Percentiles rank a stretch among this genome's conserved stretches.
phyloP scores from a whole-genome alignment of 2,888 invertebrate genomes.

The Amorpha juglandis region DNA sequence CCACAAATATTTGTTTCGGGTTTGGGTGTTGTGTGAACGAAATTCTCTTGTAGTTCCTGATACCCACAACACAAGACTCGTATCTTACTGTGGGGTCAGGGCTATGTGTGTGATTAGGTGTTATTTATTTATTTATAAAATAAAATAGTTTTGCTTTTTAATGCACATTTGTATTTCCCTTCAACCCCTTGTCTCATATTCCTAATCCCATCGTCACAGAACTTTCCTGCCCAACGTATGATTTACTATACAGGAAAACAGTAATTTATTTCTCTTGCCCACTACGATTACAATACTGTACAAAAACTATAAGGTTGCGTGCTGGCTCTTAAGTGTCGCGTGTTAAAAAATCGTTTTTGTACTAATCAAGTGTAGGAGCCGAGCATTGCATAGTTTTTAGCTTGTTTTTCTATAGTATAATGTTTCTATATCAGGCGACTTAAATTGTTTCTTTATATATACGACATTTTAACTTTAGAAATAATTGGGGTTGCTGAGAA shows the following conservation, averaged over 20 bases:
- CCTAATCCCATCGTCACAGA: too few relatives aligned
- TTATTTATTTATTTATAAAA: too few relatives aligned
- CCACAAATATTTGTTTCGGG: too few relatives aligned
- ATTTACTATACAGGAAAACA: conserved; percentile 4
- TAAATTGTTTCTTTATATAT: conserved; percentile 3
- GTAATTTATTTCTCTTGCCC: conserved; percentile 15
- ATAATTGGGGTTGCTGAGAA: background rate
- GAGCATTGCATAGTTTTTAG: conserved; percentile 25
- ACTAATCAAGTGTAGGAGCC: conserved; percentile 39
- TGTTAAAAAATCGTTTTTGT: conserved; percentile 42
- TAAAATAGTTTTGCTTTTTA: too few relatives aligned
- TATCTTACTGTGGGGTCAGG: too few relatives aligned
- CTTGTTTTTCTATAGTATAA: conserved; percentile 24
- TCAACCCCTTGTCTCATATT: too few relatives aligned
- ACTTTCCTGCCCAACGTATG: background rate
- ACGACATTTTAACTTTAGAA: background rate
- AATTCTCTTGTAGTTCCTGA: too few relatives aligned
- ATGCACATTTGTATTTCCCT: too few relatives aligned
- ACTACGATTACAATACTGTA: conserved; percentile 10
- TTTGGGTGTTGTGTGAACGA: too few relatives aligned
- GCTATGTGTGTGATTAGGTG: too few relatives aligned
- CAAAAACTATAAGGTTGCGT: conserved; percentile 2
- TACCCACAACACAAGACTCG: too few relatives aligned
- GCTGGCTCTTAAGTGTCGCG: conserved; percentile 36
- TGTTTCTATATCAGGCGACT: conserved; percentile 19